A percentile compares a stretch with the other conserved stretches of the same genome.
Evolutionary conservation across 2,888 invertebrate species (phyloP).

Genomic region (Ditylenchus weischeri): DNA sequence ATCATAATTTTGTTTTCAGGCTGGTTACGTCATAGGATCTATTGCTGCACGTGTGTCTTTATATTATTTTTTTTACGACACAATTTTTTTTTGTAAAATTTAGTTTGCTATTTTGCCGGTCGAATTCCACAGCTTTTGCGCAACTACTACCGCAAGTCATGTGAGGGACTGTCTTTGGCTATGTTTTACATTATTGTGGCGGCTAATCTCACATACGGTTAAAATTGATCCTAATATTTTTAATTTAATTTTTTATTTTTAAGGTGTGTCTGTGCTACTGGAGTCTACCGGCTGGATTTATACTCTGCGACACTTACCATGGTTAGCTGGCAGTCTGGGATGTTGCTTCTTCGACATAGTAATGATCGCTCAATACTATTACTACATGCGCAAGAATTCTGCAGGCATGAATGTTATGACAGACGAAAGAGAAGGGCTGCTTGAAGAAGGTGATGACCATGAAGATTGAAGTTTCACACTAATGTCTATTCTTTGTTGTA

Average conservation of each 20-base stretch:
- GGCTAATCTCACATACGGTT: slow-evolving; percentile 59
- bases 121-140: slow-evolving; percentile 57
- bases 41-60: slow-evolving; percentile 44
- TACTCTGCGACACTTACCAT: slow-evolving; percentile 59
- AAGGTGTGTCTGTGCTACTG: slow-evolving; percentile 54
- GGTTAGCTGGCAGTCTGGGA: slow-evolving; percentile 61
- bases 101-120: slow-evolving; percentile 55
- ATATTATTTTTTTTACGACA: too few species aligned
- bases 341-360: slow-evolving; percentile 60
- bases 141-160: slow-evolving; percentile 54
- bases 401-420: neutral
- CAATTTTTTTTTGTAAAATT: too few species aligned
- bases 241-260: too few species aligned
- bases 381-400: slow-evolving; percentile 37
- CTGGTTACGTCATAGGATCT: slow-evolving; percentile 58
- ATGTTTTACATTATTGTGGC: slow-evolving; percentile 58
- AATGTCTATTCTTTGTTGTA: neutral
- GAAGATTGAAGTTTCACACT: neutral
- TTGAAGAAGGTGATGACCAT: slow-evolving; percentile 20
- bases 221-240: too few species aligned
- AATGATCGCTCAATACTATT: slow-evolving; percentile 59
- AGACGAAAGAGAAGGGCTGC: slow-evolving; percentile 24
- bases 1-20: slow-evolving; percentile 22
- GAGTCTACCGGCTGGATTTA: slow-evolving; percentile 56
- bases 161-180: slow-evolving; percentile 56